Conservation (phyloP, 2,797 vertebrate species). For the Danio choprae region DNA sequence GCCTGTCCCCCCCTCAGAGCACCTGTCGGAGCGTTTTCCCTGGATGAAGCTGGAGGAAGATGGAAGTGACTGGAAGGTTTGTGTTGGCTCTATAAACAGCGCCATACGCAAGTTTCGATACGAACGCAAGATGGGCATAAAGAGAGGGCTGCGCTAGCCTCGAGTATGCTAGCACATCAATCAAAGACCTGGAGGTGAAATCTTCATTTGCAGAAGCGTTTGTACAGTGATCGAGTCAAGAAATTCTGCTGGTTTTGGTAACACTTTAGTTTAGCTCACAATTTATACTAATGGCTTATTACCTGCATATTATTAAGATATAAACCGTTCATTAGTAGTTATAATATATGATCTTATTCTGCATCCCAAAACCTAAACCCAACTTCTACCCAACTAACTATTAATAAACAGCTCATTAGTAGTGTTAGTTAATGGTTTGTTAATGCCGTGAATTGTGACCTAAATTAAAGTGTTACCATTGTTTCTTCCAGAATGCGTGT, state of each 20-base stretch:
- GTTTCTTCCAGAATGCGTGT: not conserved
- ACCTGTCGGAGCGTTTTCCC: slow-evolving; percentile 78
- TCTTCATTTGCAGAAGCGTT: not conserved
- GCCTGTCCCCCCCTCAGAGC: slow-evolving; percentile 71
- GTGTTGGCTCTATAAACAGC: slow-evolving; percentile 80
- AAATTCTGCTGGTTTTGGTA: not conserved
- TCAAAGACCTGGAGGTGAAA: not conserved
- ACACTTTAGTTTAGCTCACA: too few relatives aligned
- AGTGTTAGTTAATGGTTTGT: too few relatives aligned
- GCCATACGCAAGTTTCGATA: slow-evolving; percentile 75
- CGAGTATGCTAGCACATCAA: not conserved
- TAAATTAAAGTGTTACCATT: not conserved
- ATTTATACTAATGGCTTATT: too few relatives aligned
- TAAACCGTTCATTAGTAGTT: too few relatives aligned
- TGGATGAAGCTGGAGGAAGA: slow-evolving; percentile 74
- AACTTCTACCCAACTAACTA: too few relatives aligned
- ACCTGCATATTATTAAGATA: too few relatives aligned
- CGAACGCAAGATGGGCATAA: slow-evolving; percentile 62
- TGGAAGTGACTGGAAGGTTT: slow-evolving; percentile 80
- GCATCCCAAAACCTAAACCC: too few relatives aligned
- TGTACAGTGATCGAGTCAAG: not conserved
- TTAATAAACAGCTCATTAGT: too few relatives aligned
- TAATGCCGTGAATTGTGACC: too few relatives aligned
- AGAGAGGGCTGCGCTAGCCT: slow-evolving; percentile 39
- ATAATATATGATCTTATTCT: too few relatives aligned